Evolutionary conservation across 2,113 vertebrate genomes (phyloP).

Genomic region (Notothenia rossii): DNA sequence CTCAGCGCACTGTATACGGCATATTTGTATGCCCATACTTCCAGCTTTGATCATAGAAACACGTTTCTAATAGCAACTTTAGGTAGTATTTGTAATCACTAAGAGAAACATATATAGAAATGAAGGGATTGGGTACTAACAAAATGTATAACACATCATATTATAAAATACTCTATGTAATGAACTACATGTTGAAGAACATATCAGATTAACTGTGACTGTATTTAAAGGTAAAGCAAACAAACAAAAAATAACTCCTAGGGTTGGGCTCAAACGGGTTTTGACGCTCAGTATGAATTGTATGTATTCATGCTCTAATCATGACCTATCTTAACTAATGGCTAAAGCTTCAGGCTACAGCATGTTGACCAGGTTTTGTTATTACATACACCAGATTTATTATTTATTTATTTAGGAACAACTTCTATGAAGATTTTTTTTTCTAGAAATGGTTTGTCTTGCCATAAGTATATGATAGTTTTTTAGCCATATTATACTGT

Average conservation of each 20-base stretch:
- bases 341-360: background rate
- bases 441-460: background rate
- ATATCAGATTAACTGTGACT: background rate
- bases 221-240: conserved; percentile 18
- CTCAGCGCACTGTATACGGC: background rate
- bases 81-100: conserved; percentile 1
- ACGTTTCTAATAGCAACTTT: conserved; percentile 11
- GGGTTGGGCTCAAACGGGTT: conserved; percentile 1
- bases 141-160: conserved; percentile 2
- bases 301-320: conserved; percentile 3
- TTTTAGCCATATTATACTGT: background rate
- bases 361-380: conserved; percentile 10
- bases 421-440: background rate
- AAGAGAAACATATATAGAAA: background rate
- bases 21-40: conserved; percentile 26
- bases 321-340: background rate
- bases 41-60: conserved; percentile 20
- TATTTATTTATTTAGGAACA: background rate
- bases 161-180: background rate
- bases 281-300: conserved; percentile 3
- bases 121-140: background rate
- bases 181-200: background rate
- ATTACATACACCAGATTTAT: background rate
- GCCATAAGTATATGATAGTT: background rate
- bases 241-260: conserved; percentile 5